phyloP scores from a whole-genome alignment of 2,888 invertebrate species.

The Luperina nickerlii region DNA sequence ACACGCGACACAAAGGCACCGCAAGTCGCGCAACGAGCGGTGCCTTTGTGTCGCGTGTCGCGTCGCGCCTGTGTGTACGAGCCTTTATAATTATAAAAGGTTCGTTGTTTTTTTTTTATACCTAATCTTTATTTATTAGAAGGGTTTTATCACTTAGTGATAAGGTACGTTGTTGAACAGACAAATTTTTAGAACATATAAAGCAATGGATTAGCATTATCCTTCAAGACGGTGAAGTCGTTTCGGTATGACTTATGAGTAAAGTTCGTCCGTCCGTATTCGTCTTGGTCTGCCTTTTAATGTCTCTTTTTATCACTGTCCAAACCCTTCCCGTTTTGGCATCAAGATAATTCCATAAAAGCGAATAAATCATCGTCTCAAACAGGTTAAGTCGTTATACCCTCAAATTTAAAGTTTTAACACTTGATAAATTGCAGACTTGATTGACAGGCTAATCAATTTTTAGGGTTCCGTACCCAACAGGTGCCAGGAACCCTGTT shows the following conservation, averaged over 20 bases:
- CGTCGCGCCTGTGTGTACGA: no score
- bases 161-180: no score
- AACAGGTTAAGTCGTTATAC: slow-evolving; percentile 20
- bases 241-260: background rate
- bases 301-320: slow-evolving; percentile 33
- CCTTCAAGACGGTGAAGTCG: background rate
- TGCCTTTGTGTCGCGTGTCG: no score
- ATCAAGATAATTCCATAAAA: slow-evolving; percentile 30
- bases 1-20: no score
- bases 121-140: no score
- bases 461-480: background rate
- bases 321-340: slow-evolving; percentile 26
- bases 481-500: background rate
- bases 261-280: background rate
- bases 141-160: no score
- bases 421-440: slow-evolving; percentile 50
- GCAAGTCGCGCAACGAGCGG: no score
- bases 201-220: no score
- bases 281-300: background rate
- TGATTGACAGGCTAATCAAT: slow-evolving; percentile 68
- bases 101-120: no score
- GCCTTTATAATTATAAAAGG: no score
- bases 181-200: no score
- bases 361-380: slow-evolving; percentile 41
- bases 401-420: slow-evolving; percentile 40